These are phyloP conservation scores for Melanerpes aurifrons DNA, from an alignment of 2,113 vertebrate genomes.

Conservation along the genomic window DNA sequence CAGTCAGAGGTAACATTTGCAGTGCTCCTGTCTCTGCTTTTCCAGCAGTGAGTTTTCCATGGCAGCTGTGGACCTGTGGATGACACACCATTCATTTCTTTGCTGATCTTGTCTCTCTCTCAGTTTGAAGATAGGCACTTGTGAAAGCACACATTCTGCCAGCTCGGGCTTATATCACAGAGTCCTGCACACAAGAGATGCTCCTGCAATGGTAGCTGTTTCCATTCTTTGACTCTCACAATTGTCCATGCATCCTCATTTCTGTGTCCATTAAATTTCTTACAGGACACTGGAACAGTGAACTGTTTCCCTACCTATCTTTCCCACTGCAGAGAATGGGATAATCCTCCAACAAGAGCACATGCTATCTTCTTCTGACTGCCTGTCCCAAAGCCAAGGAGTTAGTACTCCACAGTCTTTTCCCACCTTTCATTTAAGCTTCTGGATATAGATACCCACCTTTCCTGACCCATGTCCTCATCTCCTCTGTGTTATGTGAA, in stretches of 20 bases:
- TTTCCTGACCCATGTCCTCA: not conserved
- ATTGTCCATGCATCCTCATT: not conserved
- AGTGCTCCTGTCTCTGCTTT: fast-evolving
- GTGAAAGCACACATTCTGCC: not conserved
- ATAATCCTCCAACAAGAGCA: not conserved
- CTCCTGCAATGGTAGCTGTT: not conserved
- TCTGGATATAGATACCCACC: not conserved
- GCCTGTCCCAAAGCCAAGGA: no score
- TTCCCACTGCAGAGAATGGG: not conserved
- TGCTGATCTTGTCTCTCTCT: not conserved
- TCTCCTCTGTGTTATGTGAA: fast-evolving
- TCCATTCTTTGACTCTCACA: not conserved
- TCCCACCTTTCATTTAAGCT: not conserved
- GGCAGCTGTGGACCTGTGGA: not conserved
- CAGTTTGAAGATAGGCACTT: not conserved
- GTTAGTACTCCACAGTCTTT: not conserved
- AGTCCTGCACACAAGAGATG: not conserved
- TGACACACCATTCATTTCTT: not conserved
- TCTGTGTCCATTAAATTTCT: not conserved
- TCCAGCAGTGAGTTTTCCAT: not conserved
- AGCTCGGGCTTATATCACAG: fast-evolving
- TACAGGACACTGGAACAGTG: not conserved
- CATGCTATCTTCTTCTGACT: not conserved
- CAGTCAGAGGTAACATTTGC: not conserved
- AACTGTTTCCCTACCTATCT: not conserved